Evolutionary conservation across 2,888 invertebrate species (phyloP).

Genomic region (Pollenia griseotomentosa): DNA sequence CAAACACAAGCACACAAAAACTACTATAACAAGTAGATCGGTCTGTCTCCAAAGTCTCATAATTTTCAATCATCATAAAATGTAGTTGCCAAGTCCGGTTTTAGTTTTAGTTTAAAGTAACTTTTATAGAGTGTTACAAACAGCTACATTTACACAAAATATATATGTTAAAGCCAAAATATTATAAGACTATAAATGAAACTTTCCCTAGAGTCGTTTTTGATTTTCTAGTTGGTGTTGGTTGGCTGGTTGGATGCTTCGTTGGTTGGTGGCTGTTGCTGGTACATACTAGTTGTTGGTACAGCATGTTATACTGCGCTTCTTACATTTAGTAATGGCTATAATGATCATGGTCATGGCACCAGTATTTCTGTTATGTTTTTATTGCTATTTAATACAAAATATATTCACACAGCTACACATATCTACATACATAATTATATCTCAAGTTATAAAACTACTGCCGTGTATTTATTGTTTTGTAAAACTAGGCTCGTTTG

Average conservation of each 20-base stretch:
- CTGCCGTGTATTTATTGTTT: slow-evolving; percentile 55
- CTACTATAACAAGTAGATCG: background rate
- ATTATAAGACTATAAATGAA: slow-evolving; percentile 39
- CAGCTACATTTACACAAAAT: background rate
- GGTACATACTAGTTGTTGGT: background rate
- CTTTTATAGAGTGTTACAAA: slow-evolving; percentile 39
- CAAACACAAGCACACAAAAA: background rate
- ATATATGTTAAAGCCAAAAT: background rate
- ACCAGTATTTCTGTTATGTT: slow-evolving; percentile 17
- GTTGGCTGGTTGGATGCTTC: background rate
- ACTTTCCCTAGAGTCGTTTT: slow-evolving; percentile 37
- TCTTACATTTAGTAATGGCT: slow-evolving; percentile 34
- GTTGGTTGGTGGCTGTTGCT: background rate
- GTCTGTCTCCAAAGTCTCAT: slow-evolving; percentile 61
- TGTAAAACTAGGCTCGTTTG: slow-evolving; percentile 35
- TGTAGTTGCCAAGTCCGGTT: slow-evolving; percentile 68
- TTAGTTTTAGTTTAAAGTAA: slow-evolving; percentile 59
- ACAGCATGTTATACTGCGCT: slow-evolving; percentile 13
- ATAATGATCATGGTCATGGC: slow-evolving; percentile 45
- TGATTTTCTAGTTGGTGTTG: slow-evolving; percentile 3
- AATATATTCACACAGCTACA: background rate
- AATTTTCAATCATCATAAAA: slow-evolving; percentile 71
- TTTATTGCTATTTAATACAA: slow-evolving; percentile 30
- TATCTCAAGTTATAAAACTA: slow-evolving; percentile 37
- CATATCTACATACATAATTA: background rate